Evolutionary conservation across 2,888 invertebrate genomes (phyloP).

Genomic region (Helleia helle): DNA sequence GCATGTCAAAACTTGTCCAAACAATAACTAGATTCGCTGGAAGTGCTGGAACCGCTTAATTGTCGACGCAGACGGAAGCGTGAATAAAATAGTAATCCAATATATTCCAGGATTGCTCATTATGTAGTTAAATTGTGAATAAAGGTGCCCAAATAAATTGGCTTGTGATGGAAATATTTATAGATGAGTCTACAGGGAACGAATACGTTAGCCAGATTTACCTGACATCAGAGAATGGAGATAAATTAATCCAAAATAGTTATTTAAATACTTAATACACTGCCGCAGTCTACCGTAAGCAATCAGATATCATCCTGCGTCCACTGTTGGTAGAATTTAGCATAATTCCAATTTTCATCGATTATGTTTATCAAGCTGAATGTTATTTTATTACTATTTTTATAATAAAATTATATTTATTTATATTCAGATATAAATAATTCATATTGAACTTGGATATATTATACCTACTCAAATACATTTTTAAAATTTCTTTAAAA

Average conservation of each 20-base stretch:
- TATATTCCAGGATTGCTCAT: background rate
- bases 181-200: background rate
- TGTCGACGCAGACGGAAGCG: background rate
- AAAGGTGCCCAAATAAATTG: background rate
- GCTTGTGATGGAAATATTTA: background rate
- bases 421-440: no score
- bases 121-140: background rate
- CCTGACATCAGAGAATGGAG: background rate
- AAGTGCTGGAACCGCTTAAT: background rate
- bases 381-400: no score
- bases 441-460: no score
- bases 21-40: background rate
- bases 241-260: background rate
- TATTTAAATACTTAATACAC: no score
- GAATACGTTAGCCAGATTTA: background rate
- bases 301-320: no score
- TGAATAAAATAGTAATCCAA: background rate
- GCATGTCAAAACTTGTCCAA: background rate
- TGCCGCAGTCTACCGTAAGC: no score
- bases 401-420: no score
- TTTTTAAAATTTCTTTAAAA: no score
- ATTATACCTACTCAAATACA: no score
- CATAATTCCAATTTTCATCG: no score
- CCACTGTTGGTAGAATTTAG: no score
- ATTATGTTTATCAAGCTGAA: no score